Percentiles rank a stretch among this genome's conserved stretches.
phyloP scores from a whole-genome alignment of 2,888 invertebrate species.

The Phengaris alcon region DNA sequence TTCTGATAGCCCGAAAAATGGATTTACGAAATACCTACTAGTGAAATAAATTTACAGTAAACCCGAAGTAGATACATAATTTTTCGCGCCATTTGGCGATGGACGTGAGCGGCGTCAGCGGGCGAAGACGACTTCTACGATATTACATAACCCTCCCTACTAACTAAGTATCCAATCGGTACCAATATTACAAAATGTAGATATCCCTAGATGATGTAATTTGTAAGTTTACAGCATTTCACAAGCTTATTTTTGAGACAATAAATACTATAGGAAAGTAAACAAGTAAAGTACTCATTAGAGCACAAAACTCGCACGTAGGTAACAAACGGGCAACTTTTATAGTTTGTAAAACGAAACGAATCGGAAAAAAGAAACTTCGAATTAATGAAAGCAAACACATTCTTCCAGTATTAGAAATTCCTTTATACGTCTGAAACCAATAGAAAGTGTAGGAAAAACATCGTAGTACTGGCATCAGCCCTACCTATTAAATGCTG shows the following conservation, averaged over 20 bases:
- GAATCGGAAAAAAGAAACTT: slow-evolving; percentile 43
- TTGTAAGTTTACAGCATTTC: too few species aligned
- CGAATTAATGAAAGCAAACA: slow-evolving; percentile 47
- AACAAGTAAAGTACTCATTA: slow-evolving; percentile 6
- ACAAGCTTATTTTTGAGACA: not conserved
- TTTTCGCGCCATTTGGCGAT: slow-evolving; percentile 65
- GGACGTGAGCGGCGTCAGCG: slow-evolving; percentile 55
- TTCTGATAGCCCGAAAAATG: slow-evolving; percentile 15
- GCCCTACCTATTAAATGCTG: slow-evolving; percentile 39
- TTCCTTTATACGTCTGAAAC: slow-evolving; percentile 39
- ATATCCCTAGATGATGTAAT: too few species aligned
- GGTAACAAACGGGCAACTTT: slow-evolving; percentile 36
- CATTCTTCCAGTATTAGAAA: slow-evolving; percentile 46
- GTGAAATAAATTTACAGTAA: slow-evolving; percentile 39
- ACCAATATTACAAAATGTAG: not conserved
- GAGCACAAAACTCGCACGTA: slow-evolving; percentile 30
- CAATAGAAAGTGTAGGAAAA: slow-evolving; percentile 38
- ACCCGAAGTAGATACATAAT: slow-evolving; percentile 54
- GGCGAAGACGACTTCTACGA: slow-evolving; percentile 48
- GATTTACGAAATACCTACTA: slow-evolving; percentile 4
- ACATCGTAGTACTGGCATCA: slow-evolving; percentile 27
- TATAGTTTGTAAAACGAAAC: slow-evolving; percentile 40
- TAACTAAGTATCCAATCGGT: too few species aligned
- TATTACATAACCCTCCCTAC: not conserved
- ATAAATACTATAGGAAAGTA: not conserved